Conservation (phyloP, 2,113 vertebrate species). For the Proterorhinus semilunaris region DNA sequence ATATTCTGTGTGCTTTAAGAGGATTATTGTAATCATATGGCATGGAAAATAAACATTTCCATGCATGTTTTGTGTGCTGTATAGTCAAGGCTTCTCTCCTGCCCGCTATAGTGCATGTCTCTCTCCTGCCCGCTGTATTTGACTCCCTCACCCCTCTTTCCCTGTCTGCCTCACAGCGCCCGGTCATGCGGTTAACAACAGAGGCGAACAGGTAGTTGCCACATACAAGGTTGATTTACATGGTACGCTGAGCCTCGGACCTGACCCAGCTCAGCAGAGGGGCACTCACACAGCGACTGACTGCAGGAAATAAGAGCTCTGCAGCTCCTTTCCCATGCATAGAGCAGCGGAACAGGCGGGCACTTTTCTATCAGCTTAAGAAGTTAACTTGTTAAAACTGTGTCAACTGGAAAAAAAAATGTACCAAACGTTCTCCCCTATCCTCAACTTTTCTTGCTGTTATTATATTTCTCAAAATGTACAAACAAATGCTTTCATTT, state of each 20-base stretch:
- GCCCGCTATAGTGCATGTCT: not conserved
- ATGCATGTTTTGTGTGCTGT: not conserved
- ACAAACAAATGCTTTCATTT: no score
- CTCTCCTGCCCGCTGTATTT: not conserved
- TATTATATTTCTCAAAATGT: no score
- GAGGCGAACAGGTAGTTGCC: slow-evolving; percentile 34
- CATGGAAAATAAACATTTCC: no score
- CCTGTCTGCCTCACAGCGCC: slow-evolving; percentile 8
- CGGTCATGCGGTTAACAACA: slow-evolving; percentile 41
- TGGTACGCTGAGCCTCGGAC: slow-evolving; percentile 25
- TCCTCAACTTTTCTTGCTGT: no score
- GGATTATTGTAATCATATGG: no score
- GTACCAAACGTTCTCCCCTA: not conserved
- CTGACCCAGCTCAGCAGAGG: not conserved
- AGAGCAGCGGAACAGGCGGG: not conserved
- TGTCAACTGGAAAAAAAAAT: not conserved
- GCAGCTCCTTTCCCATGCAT: not conserved
- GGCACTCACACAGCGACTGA: not conserved
- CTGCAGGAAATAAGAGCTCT: slow-evolving; percentile 8
- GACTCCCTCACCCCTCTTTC: slow-evolving; percentile 1
- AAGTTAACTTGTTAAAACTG: not conserved
- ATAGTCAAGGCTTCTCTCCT: slow-evolving; percentile 1
- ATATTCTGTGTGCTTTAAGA: no score
- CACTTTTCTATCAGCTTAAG: not conserved
- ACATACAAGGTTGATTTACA: slow-evolving; percentile 33